Evolutionary conservation across 1,140 invertebrate species (phyloP).

Genomic region (Magallana gigas): DNA sequence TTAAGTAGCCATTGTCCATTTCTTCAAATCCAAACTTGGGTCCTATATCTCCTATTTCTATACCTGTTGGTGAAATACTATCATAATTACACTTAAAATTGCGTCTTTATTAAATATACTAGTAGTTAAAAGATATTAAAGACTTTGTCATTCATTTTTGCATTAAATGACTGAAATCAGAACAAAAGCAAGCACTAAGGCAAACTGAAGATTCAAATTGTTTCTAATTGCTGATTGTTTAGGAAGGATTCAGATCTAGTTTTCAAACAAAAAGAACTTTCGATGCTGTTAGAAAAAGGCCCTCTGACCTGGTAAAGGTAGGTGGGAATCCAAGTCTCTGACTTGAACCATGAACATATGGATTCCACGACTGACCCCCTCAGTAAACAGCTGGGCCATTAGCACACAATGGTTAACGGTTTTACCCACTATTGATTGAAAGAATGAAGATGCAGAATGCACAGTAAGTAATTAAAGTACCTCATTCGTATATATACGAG

Average conservation of each 20-base stretch:
- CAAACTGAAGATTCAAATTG: no score
- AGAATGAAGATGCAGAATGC: neutral
- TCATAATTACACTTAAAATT: neutral
- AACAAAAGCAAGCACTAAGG: no score
- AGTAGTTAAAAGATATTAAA: neutral
- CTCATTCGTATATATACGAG: no score
- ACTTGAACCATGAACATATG: conserved; percentile 96
- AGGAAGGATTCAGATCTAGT: no score
- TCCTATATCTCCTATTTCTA: conserved; percentile 95
- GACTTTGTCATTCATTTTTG: neutral
- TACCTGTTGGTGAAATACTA: conserved; percentile 80
- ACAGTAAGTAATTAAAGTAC: no score
- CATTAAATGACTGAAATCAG: neutral
- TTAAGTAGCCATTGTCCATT: conserved; percentile 94
- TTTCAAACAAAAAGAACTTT: no score
- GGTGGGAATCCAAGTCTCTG: conserved; percentile 91
- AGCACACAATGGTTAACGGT: conserved; percentile 93
- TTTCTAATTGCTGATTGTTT: no score
- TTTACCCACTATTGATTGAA: conserved; percentile 88
- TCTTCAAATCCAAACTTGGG: conserved; percentile 93
- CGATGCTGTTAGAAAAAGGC: no score
- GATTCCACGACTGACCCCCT: conserved; percentile 91
- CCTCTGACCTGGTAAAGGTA: conserved; percentile 86
- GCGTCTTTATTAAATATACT: neutral
- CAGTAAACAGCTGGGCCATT: conserved; percentile 91